phyloP scores from a whole-genome alignment of 2,888 invertebrate genomes.

The Elgonia sp. region DNA sequence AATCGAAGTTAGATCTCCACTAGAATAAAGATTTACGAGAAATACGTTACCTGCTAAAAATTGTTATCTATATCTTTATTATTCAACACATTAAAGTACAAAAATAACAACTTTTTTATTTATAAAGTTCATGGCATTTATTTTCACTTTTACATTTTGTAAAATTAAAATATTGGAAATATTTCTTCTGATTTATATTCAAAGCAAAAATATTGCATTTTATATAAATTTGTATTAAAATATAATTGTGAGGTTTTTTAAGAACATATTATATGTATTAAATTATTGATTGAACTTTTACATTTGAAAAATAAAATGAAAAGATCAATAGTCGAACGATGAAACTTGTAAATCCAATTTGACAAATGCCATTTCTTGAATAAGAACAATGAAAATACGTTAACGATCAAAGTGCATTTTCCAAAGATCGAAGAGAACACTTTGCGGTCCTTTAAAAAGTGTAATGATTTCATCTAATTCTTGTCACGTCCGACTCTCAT shows the following conservation, averaged over 20 bases:
- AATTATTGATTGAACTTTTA: neutral
- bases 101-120: no score
- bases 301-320: neutral
- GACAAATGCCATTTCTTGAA: neutral
- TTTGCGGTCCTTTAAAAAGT: conserved; percentile 72
- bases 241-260: no score
- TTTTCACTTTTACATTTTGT: no score
- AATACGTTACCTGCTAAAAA: neutral
- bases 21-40: conserved; percentile 29
- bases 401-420: conserved; percentile 62
- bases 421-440: conserved; percentile 60
- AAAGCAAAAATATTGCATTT: no score
- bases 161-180: no score
- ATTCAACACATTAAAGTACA: neutral
- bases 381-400: conserved; percentile 48
- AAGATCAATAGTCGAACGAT: conserved; percentile 1
- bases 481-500: conserved; percentile 80
- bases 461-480: conserved; percentile 79
- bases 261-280: no score
- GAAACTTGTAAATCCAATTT: conserved; percentile 26
- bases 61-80: conserved; percentile 5
- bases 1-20: conserved; percentile 33
- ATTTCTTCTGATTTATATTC: no score
- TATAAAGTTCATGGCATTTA: no score
- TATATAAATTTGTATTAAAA: no score